These are phyloP conservation scores for Pitta sordida DNA, from an alignment of 2,113 vertebrate genomes.

Conservation along the genomic window DNA sequence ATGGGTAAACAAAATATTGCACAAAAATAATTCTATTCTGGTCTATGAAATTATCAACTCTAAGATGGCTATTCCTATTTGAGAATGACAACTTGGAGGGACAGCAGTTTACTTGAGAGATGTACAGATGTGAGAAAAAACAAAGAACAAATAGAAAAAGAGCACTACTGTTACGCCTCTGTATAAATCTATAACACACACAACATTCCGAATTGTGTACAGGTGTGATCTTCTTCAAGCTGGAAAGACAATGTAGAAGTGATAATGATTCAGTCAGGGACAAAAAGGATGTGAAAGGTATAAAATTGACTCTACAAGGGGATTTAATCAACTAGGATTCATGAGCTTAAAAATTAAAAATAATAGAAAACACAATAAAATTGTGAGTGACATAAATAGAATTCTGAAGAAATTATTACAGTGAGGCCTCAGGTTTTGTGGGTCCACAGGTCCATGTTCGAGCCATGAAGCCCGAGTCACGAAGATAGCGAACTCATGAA, in stretches of 20 bases:
- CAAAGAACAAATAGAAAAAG: background rate
- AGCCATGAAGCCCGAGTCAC: too few relatives aligned
- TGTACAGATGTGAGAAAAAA: too few relatives aligned
- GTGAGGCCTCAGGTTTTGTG: too few relatives aligned
- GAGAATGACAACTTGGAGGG: background rate
- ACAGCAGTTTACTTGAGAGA: too few relatives aligned
- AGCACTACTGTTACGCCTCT: background rate
- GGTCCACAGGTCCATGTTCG: too few relatives aligned
- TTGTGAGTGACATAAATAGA: background rate
- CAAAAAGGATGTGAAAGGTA: background rate
- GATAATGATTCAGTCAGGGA: background rate
- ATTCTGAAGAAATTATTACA: background rate
- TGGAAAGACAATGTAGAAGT: background rate
- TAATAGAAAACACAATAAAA: background rate
- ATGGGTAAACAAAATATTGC: background rate
- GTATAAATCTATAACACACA: background rate
- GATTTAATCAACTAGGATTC: background rate
- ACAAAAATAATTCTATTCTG: background rate
- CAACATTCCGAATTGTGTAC: background rate
- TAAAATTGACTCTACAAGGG: background rate
- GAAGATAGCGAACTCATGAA: too few relatives aligned
- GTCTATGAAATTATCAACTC: background rate
- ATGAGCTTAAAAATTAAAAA: background rate
- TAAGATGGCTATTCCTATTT: background rate
- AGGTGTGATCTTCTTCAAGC: background rate